Base-by-base conservation (phyloP, 2,888 invertebrate genomes). In the Terebella lapidaria region DNA sequence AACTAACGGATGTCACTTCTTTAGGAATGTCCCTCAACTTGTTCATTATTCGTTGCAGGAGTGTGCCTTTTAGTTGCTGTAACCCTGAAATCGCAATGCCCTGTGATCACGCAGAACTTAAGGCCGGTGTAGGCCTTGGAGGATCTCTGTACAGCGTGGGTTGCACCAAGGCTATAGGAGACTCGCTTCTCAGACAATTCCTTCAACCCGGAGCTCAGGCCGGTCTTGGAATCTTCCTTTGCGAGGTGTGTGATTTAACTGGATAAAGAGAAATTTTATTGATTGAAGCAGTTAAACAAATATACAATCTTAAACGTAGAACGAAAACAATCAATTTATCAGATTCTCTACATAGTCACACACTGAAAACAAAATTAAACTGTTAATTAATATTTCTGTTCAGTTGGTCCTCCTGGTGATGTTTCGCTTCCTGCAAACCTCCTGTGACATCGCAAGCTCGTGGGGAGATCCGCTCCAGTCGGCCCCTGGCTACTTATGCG, bases 51-150 rank as follows among this genome's bases (percentile, higher is more conserved):
- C n/a, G n/a, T 18, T 15, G 18, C 18, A 52, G 56, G 20, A 54
- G 52, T n/a, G 62, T 62, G 3, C 62, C 62, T 18, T 59, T 56
- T 54, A 62, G 62, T 28, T 62, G 62, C 51, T 62, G 62, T 26
- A 20, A 59, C 47, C 42, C 59, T n/a, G 24, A 2, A 3, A 27
- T 52, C n/a, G 5, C 46, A 1, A 27, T 46, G 3, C 59, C 62
- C 3, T 62, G 62, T 54, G 54, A 57, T 45, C 61, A 57, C 54
- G 45, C 30, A 22, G 28, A 54, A 55, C 46, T 59, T 26, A 49
- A 0, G 2, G 45, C 53, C 10, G 26, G 20, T 15, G 53, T 24
- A 1, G 20, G 26, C 20, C n/a, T n/a, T n/a, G n/a, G n/a, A n/a
- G n/a, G n/a, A n/a, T 35, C 35, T 10, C 35, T 35, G 10, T 35